Percentiles rank a stretch among this genome's conserved stretches.
phyloP scores from a whole-genome alignment of 2,888 invertebrate genomes.

The Brenthis ino region DNA sequence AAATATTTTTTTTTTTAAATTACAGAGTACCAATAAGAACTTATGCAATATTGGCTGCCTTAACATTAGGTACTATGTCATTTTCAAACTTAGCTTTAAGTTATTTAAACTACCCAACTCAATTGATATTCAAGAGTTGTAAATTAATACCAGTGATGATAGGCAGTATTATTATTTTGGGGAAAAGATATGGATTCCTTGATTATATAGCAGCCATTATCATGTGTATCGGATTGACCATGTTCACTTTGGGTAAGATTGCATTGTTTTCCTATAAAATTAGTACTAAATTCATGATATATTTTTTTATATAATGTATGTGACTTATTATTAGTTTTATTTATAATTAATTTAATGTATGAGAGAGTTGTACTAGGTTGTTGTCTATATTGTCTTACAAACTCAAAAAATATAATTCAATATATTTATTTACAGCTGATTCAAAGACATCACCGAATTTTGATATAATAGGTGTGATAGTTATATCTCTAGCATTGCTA shows the following conservation, averaged over 20 bases:
- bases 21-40: slow-evolving; percentile 90
- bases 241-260: slow-evolving; percentile 92
- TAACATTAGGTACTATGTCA: slow-evolving; percentile 97
- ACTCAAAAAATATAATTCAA: too few species aligned
- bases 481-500: slow-evolving; percentile 92
- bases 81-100: slow-evolving; percentile 96
- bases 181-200: slow-evolving; percentile 90
- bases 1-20: slow-evolving; percentile 4
- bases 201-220: slow-evolving; percentile 92
- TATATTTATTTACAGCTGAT: slow-evolving; percentile 81
- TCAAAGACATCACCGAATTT: slow-evolving; percentile 90
- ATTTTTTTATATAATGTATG: neutral
- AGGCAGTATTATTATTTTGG: slow-evolving; percentile 95
- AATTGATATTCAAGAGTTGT: slow-evolving; percentile 98
- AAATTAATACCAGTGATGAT: slow-evolving; percentile 97
- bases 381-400: too few species aligned
- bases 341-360: too few species aligned
- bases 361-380: too few species aligned
- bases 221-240: slow-evolving; percentile 94
- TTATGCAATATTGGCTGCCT: slow-evolving; percentile 90
- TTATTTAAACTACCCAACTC: slow-evolving; percentile 97
- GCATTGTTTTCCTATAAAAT: neutral
- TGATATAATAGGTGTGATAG: slow-evolving; percentile 85
- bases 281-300: neutral
- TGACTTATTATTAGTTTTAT: neutral